These are phyloP conservation scores for Batillaria attramentaria DNA, from an alignment of 1,140 invertebrate species.

Conservation along the genomic window DNA sequence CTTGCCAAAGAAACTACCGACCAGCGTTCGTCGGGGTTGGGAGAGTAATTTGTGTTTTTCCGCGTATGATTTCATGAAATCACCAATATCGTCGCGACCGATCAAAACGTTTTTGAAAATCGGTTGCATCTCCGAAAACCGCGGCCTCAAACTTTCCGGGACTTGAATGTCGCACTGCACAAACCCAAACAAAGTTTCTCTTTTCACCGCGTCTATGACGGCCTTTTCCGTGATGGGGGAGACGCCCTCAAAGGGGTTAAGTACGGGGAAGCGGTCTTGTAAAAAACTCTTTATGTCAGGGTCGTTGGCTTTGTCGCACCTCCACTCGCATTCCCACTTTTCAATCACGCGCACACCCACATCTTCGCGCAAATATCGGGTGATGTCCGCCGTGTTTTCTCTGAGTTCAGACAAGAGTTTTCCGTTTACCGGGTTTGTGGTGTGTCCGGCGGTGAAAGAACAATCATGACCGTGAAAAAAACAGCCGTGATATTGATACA, in stretches of 20 bases:
- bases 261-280: background rate
- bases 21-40: background rate
- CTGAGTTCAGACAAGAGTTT: slow-evolving; percentile 4
- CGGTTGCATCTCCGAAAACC: background rate
- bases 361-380: background rate
- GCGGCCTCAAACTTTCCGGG: background rate
- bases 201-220: background rate
- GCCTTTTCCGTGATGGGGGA: background rate
- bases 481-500: slow-evolving; percentile 24
- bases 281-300: background rate
- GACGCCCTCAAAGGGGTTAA: background rate
- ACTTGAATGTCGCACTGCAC: background rate
- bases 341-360: background rate
- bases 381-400: background rate
- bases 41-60: background rate
- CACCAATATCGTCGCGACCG: background rate
- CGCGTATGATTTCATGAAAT: background rate
- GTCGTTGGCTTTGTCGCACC: background rate
- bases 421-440: background rate
- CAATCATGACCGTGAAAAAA: slow-evolving; percentile 24
- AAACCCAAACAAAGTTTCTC: background rate
- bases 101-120: background rate
- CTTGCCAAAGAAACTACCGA: background rate
- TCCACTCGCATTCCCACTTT: slow-evolving; percentile 6
- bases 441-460: background rate